phyloP scores from a whole-genome alignment of 1,140 invertebrate species.

The Drosophila murphyi region DNA sequence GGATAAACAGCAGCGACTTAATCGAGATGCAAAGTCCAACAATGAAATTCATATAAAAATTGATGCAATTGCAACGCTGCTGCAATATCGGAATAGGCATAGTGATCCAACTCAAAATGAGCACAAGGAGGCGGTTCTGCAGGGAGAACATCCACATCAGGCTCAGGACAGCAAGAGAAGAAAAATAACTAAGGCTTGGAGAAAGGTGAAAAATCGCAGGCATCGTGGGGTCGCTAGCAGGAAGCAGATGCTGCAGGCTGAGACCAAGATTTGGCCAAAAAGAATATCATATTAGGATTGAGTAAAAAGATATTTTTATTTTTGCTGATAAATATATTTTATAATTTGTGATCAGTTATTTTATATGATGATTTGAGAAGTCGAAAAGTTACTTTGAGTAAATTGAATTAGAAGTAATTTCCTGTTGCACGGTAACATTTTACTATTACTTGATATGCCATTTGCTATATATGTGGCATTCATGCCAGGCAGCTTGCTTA shows the following conservation, averaged over 20 bases:
- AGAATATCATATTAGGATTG: slow-evolving; percentile 6
- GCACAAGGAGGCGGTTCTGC: neutral
- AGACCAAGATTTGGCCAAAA: slow-evolving; percentile 53
- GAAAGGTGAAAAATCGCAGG: neutral
- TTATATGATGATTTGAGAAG: no score
- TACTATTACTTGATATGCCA: no score
- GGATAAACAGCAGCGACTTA: neutral
- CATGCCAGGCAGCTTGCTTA: neutral
- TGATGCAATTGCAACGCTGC: slow-evolving; percentile 35
- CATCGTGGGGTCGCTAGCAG: slow-evolving; percentile 14
- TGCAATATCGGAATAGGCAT: slow-evolving; percentile 40
- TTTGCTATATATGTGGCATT: no score
- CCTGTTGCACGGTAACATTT: no score
- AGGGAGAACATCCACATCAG: neutral
- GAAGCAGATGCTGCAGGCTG: slow-evolving; percentile 46
- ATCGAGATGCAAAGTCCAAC: slow-evolving; percentile 13
- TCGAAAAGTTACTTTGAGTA: no score
- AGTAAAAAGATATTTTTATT: neutral
- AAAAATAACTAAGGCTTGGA: neutral
- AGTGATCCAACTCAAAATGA: neutral
- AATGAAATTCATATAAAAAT: slow-evolving; percentile 27
- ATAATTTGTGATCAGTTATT: neutral
- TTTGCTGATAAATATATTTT: slow-evolving; percentile 24
- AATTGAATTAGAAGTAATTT: no score
- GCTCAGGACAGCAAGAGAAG: neutral